Evolutionary conservation across 2,888 invertebrate genomes (phyloP), one percentile per base, ranked within the genome.

Genomic region (Leptinotarsa rubiginosa): DNA sequence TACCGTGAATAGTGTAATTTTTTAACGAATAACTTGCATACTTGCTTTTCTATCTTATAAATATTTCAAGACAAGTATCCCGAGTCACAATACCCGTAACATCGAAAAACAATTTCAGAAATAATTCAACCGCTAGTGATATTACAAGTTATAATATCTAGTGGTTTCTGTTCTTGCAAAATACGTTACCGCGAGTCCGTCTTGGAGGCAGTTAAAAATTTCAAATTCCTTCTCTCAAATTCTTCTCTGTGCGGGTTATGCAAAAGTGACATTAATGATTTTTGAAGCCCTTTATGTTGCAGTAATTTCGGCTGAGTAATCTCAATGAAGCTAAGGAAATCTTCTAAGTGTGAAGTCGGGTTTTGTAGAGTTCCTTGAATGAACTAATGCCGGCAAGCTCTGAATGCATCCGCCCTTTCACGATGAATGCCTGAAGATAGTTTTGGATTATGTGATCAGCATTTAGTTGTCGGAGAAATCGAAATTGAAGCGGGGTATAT

Each of bases 261-360:
- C 62, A 16, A n/a, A n/a, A 62, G 62, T 41, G 31, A 62, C 62
- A 31, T 31, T 62, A 62, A 62, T n/a, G 62, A 62, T 62, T 62
- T 62, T 41, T 41, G 31, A 41, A 62, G 41, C 62, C 41, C 12
- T 25, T 62, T 62, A 41, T 31, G n/a, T 62, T 62, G 18, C 62
- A 41, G 62, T 62, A 62, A 62, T 62, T 41, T 62, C 4, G 31
- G 62, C 41, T 62, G 62, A 62, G 62, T 62, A 62, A 62, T 62
- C 68, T 68, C 25, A 68, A 54, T n/a, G 31, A 47, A 68, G 56
- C 68, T 68, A 20, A 68, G 68, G 54, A 68, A 41, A 68, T 68
- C 68, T 41, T 56, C 54, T 68, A 54, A 68, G 68, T 68, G 54
- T 68, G 49, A 54, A n/a, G 5, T 20, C 41, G 31, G 20, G 68